phyloP scores from a whole-genome alignment of 64 coral and sea anemone species.

The Dendronephthya gigantea region DNA sequence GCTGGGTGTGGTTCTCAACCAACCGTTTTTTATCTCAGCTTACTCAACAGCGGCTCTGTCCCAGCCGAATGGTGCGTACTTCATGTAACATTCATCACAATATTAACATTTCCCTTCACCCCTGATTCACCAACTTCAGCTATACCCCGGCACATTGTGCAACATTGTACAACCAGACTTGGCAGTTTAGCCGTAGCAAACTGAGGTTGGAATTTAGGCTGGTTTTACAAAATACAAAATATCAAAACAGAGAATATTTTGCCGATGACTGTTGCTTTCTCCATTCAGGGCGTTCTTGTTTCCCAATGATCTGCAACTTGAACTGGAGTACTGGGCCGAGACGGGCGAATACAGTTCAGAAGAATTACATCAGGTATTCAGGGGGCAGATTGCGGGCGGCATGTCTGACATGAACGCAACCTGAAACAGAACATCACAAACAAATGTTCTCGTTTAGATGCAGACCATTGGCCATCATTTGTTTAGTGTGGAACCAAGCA shows the following conservation, averaged over 20 bases:
- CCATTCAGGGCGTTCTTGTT: slow-evolving; percentile 70
- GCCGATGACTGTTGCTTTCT: too few species aligned
- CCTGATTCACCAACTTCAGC: too few species aligned
- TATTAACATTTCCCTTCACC: neutral
- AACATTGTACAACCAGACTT: too few species aligned
- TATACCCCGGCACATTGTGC: too few species aligned
- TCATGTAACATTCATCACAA: neutral
- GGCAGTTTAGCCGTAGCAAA: too few species aligned
- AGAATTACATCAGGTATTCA: slow-evolving; percentile 88
- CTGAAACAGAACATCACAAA: neutral
- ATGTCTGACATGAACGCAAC: neutral
- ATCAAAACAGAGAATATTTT: too few species aligned
- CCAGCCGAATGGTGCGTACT: slow-evolving; percentile 78
- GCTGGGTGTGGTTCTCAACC: slow-evolving; percentile 47
- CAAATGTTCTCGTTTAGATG: slow-evolving; percentile 44
- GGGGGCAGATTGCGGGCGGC: neutral
- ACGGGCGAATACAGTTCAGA: slow-evolving; percentile 89
- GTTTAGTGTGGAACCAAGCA: slow-evolving; percentile 70
- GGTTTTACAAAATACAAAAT: too few species aligned
- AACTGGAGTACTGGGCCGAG: slow-evolving; percentile 94
- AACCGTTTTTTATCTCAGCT: slow-evolving; percentile 54
- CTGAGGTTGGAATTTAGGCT: too few species aligned
- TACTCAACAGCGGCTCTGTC: slow-evolving; percentile 73
- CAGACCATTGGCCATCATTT: slow-evolving; percentile 90
- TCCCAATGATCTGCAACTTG: slow-evolving; percentile 90